A percentile compares a stretch with the other conserved stretches of the same genome.
These are phyloP conservation scores for Platygyra sinensis DNA, from an alignment of 64 coral and sea anemone genomes.

Conservation along the genomic window DNA sequence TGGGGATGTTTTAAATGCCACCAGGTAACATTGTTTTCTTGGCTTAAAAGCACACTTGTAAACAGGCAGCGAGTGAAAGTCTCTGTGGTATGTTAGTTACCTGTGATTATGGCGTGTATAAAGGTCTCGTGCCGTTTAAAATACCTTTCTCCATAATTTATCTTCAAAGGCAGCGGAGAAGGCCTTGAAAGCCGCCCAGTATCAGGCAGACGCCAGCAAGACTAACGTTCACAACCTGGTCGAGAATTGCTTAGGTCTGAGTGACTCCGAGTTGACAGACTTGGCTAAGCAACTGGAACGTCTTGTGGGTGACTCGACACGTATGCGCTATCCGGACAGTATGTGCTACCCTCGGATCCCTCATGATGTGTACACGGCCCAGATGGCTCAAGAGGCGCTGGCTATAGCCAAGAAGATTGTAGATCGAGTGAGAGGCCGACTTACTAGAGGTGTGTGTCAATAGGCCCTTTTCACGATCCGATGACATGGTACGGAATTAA, in stretches of 20 bases:
- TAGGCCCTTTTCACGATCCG: no score
- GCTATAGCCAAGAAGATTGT: neutral
- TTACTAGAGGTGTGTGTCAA: neutral
- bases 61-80: no score
- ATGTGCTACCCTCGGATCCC: slow-evolving; percentile 37
- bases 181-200: slow-evolving; percentile 70
- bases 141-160: no score
- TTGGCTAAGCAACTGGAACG: slow-evolving; percentile 12
- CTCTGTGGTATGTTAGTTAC: no score
- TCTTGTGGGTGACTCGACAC: slow-evolving; percentile 29
- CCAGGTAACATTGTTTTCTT: slow-evolving; percentile 55
- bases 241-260: slow-evolving; percentile 34
- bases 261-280: slow-evolving; percentile 7
- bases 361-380: slow-evolving; percentile 10
- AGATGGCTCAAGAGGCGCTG: neutral
- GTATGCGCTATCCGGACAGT: slow-evolving; percentile 75
- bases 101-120: no score
- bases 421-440: neutral
- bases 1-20: slow-evolving; percentile 87
- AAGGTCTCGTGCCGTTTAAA: no score
- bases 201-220: slow-evolving; percentile 59
- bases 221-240: slow-evolving; percentile 49
- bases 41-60: no score
- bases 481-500: no score
- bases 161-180: slow-evolving; percentile 66